These are phyloP conservation scores for Sterrhoptilus dennistouni DNA, from an alignment of 2,113 vertebrate species.

Conservation along the genomic window DNA sequence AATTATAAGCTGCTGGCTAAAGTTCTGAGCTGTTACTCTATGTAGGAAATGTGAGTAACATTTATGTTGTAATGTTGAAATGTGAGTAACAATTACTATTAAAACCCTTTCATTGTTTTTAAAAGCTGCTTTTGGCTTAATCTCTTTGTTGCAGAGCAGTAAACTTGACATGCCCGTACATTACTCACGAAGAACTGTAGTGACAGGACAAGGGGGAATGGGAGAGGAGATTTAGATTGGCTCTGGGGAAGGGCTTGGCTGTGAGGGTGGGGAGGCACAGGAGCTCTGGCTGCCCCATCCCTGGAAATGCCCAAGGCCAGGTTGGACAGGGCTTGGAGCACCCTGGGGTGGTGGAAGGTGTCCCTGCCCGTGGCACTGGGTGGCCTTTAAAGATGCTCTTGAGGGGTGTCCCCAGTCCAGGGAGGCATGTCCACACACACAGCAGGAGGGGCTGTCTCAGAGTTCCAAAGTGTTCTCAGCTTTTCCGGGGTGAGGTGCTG, in stretches of 20 bases:
- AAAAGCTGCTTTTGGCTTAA: not conserved
- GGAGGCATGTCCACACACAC: not conserved
- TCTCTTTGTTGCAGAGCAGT: not conserved
- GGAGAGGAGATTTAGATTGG: not conserved
- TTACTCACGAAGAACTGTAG: not conserved
- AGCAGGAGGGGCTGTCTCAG: not conserved
- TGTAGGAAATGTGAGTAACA: not conserved
- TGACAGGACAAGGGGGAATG: not conserved
- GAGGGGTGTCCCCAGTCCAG: accelerated
- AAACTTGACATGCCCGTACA: not conserved
- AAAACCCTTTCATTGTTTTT: not conserved
- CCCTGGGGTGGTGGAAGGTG: accelerated
- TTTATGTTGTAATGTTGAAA: not conserved
- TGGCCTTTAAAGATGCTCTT: not conserved
- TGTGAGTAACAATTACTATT: not conserved
- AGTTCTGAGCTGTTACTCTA: not conserved
- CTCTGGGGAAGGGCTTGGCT: not conserved
- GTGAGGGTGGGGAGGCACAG: not conserved
- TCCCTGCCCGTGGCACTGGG: not conserved
- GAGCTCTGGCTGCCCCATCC: not conserved
- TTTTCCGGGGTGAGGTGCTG: not conserved
- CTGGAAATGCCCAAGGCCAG: not conserved
- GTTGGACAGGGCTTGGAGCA: not conserved
- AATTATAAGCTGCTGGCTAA: not conserved
- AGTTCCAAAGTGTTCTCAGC: accelerated